Conservation (phyloP, 2,113 vertebrate genomes). For the Agapornis roseicollis region DNA sequence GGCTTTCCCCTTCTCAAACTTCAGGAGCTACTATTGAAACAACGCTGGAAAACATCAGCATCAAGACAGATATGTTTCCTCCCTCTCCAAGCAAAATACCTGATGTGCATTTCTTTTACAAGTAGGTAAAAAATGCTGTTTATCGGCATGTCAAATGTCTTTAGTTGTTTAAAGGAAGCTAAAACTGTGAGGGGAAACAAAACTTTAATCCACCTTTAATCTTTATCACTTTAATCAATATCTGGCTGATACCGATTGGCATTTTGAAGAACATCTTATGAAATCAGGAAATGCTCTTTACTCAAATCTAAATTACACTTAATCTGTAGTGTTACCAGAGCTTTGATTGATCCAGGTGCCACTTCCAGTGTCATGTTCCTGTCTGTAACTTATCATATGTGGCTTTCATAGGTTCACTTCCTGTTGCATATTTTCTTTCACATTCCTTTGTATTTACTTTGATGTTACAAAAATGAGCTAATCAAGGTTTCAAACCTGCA, state of each 20-base stretch:
- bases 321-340: background rate
- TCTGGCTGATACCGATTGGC: background rate
- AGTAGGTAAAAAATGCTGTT: slow-evolving; percentile 75
- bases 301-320: background rate
- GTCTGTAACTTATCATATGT: background rate
- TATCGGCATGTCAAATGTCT: background rate
- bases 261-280: background rate
- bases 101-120: slow-evolving; percentile 93
- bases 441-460: background rate
- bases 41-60: slow-evolving; percentile 77
- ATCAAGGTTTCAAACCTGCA: background rate
- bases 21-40: slow-evolving; percentile 86
- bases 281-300: background rate
- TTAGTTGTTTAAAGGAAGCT: background rate
- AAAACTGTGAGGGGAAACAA: background rate
- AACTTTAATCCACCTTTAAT: background rate
- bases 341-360: background rate
- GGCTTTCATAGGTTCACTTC: background rate
- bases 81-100: slow-evolving; percentile 77
- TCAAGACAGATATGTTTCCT: slow-evolving; percentile 80
- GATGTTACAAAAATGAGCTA: background rate
- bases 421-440: background rate
- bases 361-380: background rate
- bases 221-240: background rate
- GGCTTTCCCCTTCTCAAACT: background rate